Evolutionary conservation across 2,888 invertebrate genomes (phyloP).

Genomic region (Aspidiotus rigidus): DNA sequence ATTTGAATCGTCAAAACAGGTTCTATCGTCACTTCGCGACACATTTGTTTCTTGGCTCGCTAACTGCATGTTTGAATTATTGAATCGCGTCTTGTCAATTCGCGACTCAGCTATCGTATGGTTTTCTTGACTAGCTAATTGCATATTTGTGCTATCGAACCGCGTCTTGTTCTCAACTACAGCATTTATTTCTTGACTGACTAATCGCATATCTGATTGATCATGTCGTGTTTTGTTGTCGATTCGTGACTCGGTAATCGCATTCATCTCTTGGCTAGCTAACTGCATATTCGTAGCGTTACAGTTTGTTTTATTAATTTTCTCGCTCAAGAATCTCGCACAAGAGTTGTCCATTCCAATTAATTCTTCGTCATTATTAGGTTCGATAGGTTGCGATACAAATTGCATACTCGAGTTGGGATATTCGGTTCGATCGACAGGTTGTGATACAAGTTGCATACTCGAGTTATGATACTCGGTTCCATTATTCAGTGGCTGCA

Average conservation of each 20-base stretch:
- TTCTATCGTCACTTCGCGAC: not conserved
- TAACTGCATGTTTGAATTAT: slow-evolving; percentile 11
- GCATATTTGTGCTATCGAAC: not conserved
- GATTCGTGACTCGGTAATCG: too few species aligned
- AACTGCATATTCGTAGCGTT: not conserved
- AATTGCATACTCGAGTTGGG: not conserved
- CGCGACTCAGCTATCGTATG: too few species aligned
- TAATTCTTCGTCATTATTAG: not conserved
- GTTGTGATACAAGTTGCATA: not conserved
- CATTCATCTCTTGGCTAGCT: not conserved
- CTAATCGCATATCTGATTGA: not conserved
- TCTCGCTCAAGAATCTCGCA: not conserved
- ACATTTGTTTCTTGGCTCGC: not conserved
- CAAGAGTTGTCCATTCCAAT: not conserved
- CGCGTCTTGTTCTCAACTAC: not conserved
- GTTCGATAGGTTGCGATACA: not conserved
- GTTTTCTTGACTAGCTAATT: not conserved
- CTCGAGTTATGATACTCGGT: slow-evolving; percentile 6
- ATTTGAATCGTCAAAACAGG: not conserved
- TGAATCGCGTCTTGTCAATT: not conserved
- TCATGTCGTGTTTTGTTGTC: not conserved
- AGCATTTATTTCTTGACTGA: not conserved
- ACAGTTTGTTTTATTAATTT: not conserved
- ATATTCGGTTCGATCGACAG: not conserved
- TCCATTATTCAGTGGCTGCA: not conserved